Evolutionary conservation across 2,797 vertebrate species (phyloP).

Genomic region (Sparus aurata): DNA sequence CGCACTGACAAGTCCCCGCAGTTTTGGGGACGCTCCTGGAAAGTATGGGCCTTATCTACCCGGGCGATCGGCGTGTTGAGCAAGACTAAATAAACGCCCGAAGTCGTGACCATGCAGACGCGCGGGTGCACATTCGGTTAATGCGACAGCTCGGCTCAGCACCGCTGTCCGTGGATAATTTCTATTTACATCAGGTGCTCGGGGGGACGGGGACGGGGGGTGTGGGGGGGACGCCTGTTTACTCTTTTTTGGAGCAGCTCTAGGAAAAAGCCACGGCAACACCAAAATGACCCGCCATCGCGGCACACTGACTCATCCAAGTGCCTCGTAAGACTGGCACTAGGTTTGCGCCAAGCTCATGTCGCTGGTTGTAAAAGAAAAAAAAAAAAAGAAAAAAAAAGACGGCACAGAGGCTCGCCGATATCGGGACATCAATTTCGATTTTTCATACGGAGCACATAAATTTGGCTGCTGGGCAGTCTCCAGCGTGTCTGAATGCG

Average conservation of each 20-base stretch:
- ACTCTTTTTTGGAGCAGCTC: slow-evolving; percentile 38
- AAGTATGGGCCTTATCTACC: slow-evolving; percentile 56
- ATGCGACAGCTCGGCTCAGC: slow-evolving; percentile 58
- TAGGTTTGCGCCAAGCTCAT: slow-evolving; percentile 3
- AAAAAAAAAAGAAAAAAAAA: too few relatives aligned
- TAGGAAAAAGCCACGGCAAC: slow-evolving; percentile 38
- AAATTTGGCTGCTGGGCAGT: slow-evolving; percentile 40
- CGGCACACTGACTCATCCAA: slow-evolving; percentile 40
- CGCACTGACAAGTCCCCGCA: slow-evolving; percentile 59
- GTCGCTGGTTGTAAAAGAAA: slow-evolving; percentile 24
- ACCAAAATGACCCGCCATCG: slow-evolving; percentile 32
- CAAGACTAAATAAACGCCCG: slow-evolving; percentile 45
- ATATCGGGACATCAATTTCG: slow-evolving; percentile 43
- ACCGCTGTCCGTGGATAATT: slow-evolving; percentile 45
- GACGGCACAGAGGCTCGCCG: slow-evolving; percentile 2
- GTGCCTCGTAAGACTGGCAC: slow-evolving; percentile 5
- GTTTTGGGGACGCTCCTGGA: slow-evolving; percentile 46
- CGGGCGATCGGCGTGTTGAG: slow-evolving; percentile 27
- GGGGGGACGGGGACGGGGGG: not conserved
- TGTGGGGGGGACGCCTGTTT: slow-evolving; percentile 28
- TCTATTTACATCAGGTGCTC: slow-evolving; percentile 52
- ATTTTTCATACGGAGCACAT: slow-evolving; percentile 51
- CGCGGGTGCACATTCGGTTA: slow-evolving; percentile 29
- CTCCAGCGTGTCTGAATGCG: slow-evolving; percentile 47
- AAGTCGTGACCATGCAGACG: slow-evolving; percentile 53